Evolutionary conservation across 2,888 invertebrate species (phyloP).

Genomic region (Mesorhabditis spiculigera): DNA sequence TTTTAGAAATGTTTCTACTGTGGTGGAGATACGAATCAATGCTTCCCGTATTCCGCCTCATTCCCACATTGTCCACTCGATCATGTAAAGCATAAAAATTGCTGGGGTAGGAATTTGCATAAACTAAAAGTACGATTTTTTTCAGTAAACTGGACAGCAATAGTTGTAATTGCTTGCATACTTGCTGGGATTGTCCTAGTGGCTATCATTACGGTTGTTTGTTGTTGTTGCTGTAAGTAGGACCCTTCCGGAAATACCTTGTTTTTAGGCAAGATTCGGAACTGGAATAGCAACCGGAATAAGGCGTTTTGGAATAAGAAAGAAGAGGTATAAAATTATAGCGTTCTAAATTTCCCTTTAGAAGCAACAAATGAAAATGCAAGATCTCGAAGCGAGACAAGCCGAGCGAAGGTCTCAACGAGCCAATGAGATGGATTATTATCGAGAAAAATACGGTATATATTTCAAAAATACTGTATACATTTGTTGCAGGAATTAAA

Average conservation of each 20-base stretch:
- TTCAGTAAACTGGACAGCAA: slow-evolving; percentile 38
- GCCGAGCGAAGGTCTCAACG: slow-evolving; percentile 22
- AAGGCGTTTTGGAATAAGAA: neutral
- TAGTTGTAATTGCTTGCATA: slow-evolving; percentile 34
- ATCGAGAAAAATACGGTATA: slow-evolving; percentile 27
- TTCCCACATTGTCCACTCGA: slow-evolving; percentile 39
- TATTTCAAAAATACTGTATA: neutral
- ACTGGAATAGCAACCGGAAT: neutral
- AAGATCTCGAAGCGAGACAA: slow-evolving; percentile 22
- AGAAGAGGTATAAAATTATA: neutral
- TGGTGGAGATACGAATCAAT: slow-evolving; percentile 30
- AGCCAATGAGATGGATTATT: slow-evolving; percentile 30
- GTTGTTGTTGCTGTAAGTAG: slow-evolving; percentile 25
- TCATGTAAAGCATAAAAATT: slow-evolving; percentile 36
- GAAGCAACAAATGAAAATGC: slow-evolving; percentile 17
- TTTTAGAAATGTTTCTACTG: slow-evolving; percentile 41
- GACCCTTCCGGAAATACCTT: neutral
- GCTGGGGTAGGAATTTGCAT: slow-evolving; percentile 29
- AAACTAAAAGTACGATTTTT: neutral
- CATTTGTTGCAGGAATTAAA: neutral
- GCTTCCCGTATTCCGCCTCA: slow-evolving; percentile 39
- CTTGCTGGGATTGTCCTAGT: slow-evolving; percentile 30
- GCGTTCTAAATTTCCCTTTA: neutral
- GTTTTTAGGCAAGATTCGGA: neutral
- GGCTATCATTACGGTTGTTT: slow-evolving; percentile 25